Conservation (phyloP, 2,113 vertebrate genomes). For the Apus apus region DNA sequence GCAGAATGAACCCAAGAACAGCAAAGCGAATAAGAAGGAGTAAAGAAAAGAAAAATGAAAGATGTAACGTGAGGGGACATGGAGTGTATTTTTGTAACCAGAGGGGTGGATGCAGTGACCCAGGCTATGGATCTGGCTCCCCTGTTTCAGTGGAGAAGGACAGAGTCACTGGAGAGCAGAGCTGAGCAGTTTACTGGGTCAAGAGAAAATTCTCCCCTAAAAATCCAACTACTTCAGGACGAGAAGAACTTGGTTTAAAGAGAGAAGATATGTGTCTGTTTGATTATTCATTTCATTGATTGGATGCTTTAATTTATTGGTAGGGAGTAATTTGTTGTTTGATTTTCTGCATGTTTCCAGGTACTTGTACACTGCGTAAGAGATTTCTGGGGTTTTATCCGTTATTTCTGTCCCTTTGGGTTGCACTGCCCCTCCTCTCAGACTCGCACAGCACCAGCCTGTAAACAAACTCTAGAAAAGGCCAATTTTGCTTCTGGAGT, state of each 20-base stretch:
- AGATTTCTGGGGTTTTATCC: background rate
- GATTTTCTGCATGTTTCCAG: background rate
- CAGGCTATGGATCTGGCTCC: background rate
- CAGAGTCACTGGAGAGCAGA: background rate
- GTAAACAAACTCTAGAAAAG: background rate
- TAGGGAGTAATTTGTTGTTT: background rate
- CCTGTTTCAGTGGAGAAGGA: background rate
- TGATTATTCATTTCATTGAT: constrained; percentile 2
- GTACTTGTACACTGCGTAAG: background rate
- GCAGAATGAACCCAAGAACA: background rate
- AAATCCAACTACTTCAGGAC: background rate
- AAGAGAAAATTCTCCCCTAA: background rate
- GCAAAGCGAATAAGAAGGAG: background rate
- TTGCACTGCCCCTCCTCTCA: background rate
- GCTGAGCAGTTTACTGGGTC: background rate
- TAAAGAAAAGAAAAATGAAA: background rate
- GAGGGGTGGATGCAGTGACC: background rate
- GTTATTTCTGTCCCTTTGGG: background rate
- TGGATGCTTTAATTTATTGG: constrained; percentile 7
- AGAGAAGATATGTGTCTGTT: background rate
- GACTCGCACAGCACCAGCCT: background rate
- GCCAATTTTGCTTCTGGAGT: background rate
- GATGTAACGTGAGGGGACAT: accelerated
- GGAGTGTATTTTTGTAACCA: background rate
- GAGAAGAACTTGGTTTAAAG: background rate